Base-by-base conservation (phyloP, 2,888 invertebrate genomes). In the Prosopocoilus inquinatus region DNA sequence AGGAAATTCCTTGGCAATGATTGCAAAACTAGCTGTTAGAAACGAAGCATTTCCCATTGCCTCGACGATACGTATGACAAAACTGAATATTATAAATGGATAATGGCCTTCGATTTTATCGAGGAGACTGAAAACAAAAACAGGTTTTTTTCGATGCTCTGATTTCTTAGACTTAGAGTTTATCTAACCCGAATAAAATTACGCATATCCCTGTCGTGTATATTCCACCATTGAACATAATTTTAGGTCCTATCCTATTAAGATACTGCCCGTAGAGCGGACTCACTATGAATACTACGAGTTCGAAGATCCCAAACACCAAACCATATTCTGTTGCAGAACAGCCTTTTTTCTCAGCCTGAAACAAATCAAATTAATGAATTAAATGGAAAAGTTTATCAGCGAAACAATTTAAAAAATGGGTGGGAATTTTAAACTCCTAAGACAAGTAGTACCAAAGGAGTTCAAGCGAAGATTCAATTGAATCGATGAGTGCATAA, bases 41-140 rank as follows among this genome's bases (percentile, higher is more conserved):
- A 91, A 90, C 9, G 91, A 91, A 0, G 92, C 91, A 69, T 91
- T 91, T 12, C 94, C 94, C 78, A 92, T 80, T 0, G 93, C 93
- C 73, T 93, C 91, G 39, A 92, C 77, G 56, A 91, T 89, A 48
- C 94, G 81, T 62, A 93, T 89, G 16, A 87, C 68, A 73, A 94
- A 90, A 67, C 91, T 91, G 20, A 91, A 78, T 0, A 84, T 79
- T 62, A 93, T 89, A 74, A 93, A 94, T 1, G 86, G 81, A 53
- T 82, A 81, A 72, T 86, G 87, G 0, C 85, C 88, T 48, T 87
- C 79, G 39, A 89, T 83, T 71, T 82, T 86, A 71, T 89, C 89
- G 60, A 90, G 75, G 47, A 89, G 77, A 12, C 89, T 89, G 75
- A 62, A 80, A 53, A 35, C n/a, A 39, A 38, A 12, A 34, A 11